Base-by-base conservation (phyloP, 1,140 invertebrate species). In the Bombus pyrosoma region DNA sequence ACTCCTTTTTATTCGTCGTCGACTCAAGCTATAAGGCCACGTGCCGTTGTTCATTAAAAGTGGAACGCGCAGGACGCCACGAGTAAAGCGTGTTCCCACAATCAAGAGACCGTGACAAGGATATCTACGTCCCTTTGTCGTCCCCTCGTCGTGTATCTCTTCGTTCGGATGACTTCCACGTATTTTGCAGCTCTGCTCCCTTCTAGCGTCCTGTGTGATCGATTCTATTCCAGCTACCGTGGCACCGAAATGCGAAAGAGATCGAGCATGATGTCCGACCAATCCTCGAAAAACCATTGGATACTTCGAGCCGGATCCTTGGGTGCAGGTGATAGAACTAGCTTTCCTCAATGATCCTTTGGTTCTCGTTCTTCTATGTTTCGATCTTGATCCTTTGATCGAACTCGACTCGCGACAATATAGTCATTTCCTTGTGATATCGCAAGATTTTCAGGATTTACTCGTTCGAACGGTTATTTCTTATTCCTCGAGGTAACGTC, bases 241-340 rank as follows among this genome's bases (percentile, higher is more conserved):
- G 79, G 34, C 59, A 68, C 43, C 59, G 13, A n/a, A 32, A 39
- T 12, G n/a, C 22, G 43, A 43, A 41, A 32, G 6, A 4, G 47
- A 74, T 85, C 59, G 78, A 32, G 59, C 59, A 68, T 75, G 8
- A 59, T 68, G 71, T 81, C 41, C 71, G 5, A 28, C 8, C 28
- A 22, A 43, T 74, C 79, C 34, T 66, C 79, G 78, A 75, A 81
- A 28, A 81, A 85, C 78, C 84, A 85, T 85, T 81, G 84, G 79
- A 81, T n/a, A 66, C 15, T 64, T 28, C 2, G 2, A n/a, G 4
- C 18, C 28, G 57, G 4, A 66, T 73, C 39, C 25, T 47, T 41
- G 22, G 5, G 2, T 25, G 28, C 28, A 25, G 68, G 9, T 34
- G 15, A 71, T 22, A 22, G 22, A 5, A 32, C 5, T 37, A 22